Conservation (phyloP, 2,888 invertebrate species). For the Eristalinus sepulchralis region DNA sequence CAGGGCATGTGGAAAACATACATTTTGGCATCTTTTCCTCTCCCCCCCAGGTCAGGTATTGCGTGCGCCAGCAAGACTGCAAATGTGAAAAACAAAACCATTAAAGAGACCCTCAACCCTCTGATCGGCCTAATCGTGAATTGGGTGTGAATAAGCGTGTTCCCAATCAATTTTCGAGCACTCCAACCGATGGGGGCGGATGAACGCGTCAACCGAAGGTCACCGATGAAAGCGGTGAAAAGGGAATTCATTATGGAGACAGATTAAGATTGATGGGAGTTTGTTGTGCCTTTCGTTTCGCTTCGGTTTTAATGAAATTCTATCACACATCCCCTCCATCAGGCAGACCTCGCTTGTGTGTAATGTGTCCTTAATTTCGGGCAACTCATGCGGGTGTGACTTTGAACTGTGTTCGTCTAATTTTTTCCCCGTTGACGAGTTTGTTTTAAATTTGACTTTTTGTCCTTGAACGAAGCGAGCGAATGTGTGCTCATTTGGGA, state of each 20-base stretch:
- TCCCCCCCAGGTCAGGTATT: neutral
- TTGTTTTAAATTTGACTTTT: neutral
- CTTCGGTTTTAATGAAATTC: conserved; percentile 9
- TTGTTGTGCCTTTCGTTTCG: conserved; percentile 1
- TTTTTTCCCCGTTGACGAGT: neutral
- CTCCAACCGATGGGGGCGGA: neutral
- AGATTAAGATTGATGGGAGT: conserved; percentile 45
- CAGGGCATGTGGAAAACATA: neutral
- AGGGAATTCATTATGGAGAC: conserved; percentile 29
- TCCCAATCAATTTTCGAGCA: conserved; percentile 35
- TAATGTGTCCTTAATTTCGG: neutral
- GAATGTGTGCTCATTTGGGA: too few species aligned
- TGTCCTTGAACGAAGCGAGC: neutral
- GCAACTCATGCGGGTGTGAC: neutral
- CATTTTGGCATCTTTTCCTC: conserved; percentile 18
- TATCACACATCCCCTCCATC: neutral
- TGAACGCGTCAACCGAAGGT: neutral
- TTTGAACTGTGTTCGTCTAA: neutral
- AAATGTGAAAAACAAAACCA: neutral
- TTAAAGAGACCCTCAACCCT: neutral
- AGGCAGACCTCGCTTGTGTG: neutral
- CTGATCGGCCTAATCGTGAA: too few species aligned
- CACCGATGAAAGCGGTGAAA: neutral
- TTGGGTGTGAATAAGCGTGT: conserved; percentile 8
- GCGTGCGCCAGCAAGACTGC: conserved; percentile 16